These are phyloP conservation scores for Gulo gulo DNA, from an alignment of 2,113 vertebrate species.

Conservation along the genomic window DNA sequence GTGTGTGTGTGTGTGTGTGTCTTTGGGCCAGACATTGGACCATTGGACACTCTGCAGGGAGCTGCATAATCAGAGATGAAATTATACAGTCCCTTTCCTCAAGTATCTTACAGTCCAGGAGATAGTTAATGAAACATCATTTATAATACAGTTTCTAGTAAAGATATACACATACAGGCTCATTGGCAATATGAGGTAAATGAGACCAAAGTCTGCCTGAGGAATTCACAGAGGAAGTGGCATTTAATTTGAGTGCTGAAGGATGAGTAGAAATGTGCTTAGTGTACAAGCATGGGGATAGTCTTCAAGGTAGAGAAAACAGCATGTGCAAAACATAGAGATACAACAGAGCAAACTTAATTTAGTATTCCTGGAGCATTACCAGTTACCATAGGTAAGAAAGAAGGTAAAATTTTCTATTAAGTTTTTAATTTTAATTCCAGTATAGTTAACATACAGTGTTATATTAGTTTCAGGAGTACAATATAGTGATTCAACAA, in stretches of 20 bases:
- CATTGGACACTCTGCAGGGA: not conserved
- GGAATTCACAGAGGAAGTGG: not conserved
- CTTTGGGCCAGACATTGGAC: not conserved
- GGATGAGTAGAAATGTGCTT: conserved; percentile 3
- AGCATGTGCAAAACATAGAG: not conserved
- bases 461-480: not conserved
- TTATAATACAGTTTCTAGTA: not conserved
- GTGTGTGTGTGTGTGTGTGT: not conserved
- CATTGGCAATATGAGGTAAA: not conserved
- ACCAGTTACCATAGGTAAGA: not conserved
- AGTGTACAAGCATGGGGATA: not conserved
- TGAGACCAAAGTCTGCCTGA: not conserved
- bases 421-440: not conserved
- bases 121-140: not conserved
- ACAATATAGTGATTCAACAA: not conserved
- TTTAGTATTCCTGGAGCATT: not conserved
- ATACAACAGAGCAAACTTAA: not conserved
- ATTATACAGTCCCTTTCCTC: not conserved
- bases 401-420: not conserved
- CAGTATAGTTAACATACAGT: not conserved
- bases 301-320: not conserved
- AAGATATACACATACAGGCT: not conserved
- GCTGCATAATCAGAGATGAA: not conserved
- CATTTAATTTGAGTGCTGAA: conserved; percentile 1
- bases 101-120: not conserved